A percentile compares a stretch with the other conserved stretches of the same genome.
Evolutionary conservation across 2,888 invertebrate species (phyloP).

Genomic region (Tachina lurida): DNA sequence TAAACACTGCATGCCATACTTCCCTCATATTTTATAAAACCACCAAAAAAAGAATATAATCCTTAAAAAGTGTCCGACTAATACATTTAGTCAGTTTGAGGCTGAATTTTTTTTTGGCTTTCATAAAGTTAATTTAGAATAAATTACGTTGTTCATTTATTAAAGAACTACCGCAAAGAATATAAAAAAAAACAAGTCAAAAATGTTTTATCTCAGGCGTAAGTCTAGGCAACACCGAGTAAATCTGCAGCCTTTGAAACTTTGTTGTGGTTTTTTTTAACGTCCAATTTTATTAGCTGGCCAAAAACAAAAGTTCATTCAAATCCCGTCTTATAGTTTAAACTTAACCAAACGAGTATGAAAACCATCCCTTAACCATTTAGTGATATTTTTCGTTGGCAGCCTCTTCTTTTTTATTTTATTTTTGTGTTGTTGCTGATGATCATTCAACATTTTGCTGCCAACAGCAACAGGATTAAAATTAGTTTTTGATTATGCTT

Average conservation of each 20-base stretch:
- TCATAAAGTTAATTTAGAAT: constrained; percentile 64
- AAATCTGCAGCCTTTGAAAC: constrained; percentile 22
- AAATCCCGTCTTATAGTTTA: constrained; percentile 20
- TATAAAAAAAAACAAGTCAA: constrained; percentile 19
- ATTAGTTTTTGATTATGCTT: constrained; percentile 83
- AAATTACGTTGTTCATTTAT: constrained; percentile 68
- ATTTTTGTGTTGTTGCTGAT: constrained; percentile 17
- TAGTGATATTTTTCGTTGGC: constrained; percentile 10
- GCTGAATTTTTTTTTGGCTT: constrained; percentile 24
- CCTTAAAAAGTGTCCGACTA: constrained; percentile 21
- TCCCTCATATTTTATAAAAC: not conserved
- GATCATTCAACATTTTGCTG: constrained; percentile 71
- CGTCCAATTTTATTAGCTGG: constrained; percentile 45
- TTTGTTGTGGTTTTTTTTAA: constrained; percentile 65
- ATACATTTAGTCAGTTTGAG: constrained; percentile 25
- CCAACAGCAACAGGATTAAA: constrained; percentile 82
- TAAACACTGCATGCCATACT: not conserved
- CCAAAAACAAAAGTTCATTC: constrained; percentile 35
- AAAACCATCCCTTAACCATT: constrained; percentile 27
- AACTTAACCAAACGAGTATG: not conserved
- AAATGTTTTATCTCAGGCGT: constrained; percentile 17
- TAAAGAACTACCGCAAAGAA: constrained; percentile 57
- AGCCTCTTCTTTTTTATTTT: not conserved
- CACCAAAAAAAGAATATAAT: not conserved
- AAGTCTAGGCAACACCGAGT: not conserved